Conservation (phyloP, 2,888 invertebrate species). For the Drosophila maculinotata region DNA sequence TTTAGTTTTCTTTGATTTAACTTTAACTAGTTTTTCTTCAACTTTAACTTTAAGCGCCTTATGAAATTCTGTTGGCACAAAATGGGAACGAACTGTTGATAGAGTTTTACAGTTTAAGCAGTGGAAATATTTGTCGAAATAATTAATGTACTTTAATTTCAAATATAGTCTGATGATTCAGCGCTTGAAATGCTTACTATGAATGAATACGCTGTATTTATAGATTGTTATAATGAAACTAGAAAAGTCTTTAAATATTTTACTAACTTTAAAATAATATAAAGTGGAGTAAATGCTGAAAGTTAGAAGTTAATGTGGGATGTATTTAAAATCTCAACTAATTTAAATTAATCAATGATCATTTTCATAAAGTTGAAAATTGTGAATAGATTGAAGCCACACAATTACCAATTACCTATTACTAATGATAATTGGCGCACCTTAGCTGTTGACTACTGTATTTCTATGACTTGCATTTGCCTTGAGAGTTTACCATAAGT, state of each 20-base stretch:
- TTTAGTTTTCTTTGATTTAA: constrained; percentile 26
- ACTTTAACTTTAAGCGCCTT: constrained; percentile 60
- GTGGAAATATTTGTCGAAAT: constrained; percentile 31
- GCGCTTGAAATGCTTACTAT: constrained; percentile 17
- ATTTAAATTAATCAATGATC: background rate
- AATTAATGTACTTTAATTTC: constrained; percentile 9
- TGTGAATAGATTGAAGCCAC: constrained; percentile 14
- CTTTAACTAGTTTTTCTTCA: too few relatives aligned
- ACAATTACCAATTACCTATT: constrained; percentile 40
- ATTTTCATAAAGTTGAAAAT: constrained; percentile 14
- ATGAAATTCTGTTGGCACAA: constrained; percentile 30
- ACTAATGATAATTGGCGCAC: constrained; percentile 50
- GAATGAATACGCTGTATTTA: constrained; percentile 37
- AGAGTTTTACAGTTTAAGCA: constrained; percentile 58
- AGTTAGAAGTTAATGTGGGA: too few relatives aligned
- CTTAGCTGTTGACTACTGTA: constrained; percentile 39
- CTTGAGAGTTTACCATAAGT: constrained; percentile 52
- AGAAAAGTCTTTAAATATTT: too few relatives aligned
- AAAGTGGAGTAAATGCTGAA: too few relatives aligned
- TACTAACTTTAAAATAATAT: too few relatives aligned
- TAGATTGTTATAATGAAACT: too few relatives aligned
- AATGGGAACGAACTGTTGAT: constrained; percentile 70
- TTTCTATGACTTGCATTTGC: constrained; percentile 43
- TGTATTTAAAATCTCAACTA: too few relatives aligned
- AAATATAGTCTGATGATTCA: constrained; percentile 28